phyloP scores from a whole-genome alignment of 2,113 vertebrate species.

The Spea bombifrons region DNA sequence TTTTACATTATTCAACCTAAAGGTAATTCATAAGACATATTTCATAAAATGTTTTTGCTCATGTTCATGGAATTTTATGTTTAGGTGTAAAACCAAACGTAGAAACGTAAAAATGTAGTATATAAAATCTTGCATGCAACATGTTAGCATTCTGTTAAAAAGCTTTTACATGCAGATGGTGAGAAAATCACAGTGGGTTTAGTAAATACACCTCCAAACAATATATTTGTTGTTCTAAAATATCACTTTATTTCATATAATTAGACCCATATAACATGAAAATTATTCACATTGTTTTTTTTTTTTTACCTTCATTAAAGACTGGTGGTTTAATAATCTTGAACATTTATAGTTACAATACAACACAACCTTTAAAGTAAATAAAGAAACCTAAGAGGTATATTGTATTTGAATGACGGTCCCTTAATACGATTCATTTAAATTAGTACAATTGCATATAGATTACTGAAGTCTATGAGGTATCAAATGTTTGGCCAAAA shows the following conservation, averaged over 20 bases:
- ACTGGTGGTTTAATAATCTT: neutral
- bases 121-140: no score
- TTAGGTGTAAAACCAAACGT: no score
- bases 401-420: neutral
- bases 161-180: no score
- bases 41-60: no score
- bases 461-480: neutral
- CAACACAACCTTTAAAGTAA: neutral
- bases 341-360: neutral
- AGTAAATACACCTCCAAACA: slow-evolving; percentile 1
- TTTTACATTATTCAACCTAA: no score
- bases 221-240: slow-evolving; percentile 32
- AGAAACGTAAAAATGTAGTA: no score
- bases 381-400: neutral
- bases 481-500: neutral
- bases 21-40: no score
- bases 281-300: slow-evolving; percentile 52
- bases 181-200: neutral
- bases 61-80: no score
- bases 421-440: neutral
- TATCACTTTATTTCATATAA: slow-evolving; percentile 51
- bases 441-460: neutral
- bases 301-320: slow-evolving; percentile 48
- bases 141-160: no score
- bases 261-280: slow-evolving; percentile 40